Evolutionary conservation across 92 coral and sea anemone species (phyloP), one percentile per base, ranked within the genome.

Genomic region (Hydrozoanthus gracilis): DNA sequence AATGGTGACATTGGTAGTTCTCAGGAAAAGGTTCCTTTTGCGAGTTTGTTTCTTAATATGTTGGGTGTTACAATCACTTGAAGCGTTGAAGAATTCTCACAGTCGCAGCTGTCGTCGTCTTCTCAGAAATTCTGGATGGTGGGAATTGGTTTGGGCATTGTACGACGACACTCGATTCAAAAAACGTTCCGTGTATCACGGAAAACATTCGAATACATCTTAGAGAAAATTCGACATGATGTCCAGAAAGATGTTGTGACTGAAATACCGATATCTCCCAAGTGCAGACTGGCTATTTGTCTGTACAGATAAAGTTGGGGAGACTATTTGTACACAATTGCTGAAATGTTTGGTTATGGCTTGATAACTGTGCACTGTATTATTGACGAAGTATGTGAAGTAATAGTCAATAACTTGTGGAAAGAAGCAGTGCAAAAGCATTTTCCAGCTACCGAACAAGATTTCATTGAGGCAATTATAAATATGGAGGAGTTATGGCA

Each of bases 151-250:
- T 27, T 89, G 92, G 90, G 52, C 64, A 47, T 86, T 67, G 5
- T 90, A 90, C 54, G 71, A 83, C 50, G 92, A 90, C 5, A 14
- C 64, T 13, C 51, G 92, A 72, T 89, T 89, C 56, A 89, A 45
- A 83, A 78, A 86, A 86, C 92, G 46, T 90, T 90, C 72, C 83
- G 73, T 13, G 86, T 90, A n/a, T 86, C 92, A 86, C 75, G 92
- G 68, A 16, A 87, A 75, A 89, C 86, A 3, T 89, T 89, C 66
- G 69, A 54, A 61, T 75, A 82, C 73, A 89, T 89, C 70, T 48
- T 84, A 65, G 68, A 89, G 46, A 66, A 83, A n/a, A 76, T 89
- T 73, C 77, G 75, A 68, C 86, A 84, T 13, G 92, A 86, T 11
- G 72, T 86, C 62, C 71, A 60, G 61, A 83, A 86, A 52, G 70